Evolutionary conservation across 2,797 vertebrate genomes (phyloP).

Genomic region (Epinephelus malabaricus): DNA sequence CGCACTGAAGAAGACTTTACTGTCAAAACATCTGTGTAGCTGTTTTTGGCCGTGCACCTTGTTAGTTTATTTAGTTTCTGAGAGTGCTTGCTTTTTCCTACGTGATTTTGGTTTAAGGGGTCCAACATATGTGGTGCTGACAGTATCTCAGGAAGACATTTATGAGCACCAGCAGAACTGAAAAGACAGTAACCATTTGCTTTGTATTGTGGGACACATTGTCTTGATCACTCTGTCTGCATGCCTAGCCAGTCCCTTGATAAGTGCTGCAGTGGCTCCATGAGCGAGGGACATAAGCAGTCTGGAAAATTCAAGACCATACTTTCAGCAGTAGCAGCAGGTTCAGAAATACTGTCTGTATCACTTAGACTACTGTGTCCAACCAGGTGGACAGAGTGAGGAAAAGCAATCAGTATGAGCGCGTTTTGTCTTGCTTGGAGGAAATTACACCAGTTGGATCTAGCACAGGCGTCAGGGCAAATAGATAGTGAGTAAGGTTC

Average conservation of each 20-base stretch:
- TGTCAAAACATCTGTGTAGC: no score
- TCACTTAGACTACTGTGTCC: background rate
- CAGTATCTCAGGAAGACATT: slow-evolving; percentile 30
- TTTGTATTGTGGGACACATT: slow-evolving; percentile 45
- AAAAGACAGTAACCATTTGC: slow-evolving; percentile 21
- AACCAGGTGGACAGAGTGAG: background rate
- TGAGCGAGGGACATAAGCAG: background rate
- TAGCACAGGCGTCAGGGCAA: background rate
- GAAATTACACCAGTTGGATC: background rate
- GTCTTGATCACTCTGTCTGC: slow-evolving; percentile 22
- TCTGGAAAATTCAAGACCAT: slow-evolving; percentile 12
- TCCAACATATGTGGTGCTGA: slow-evolving; percentile 46
- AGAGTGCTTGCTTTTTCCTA: no score
- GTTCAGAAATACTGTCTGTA: background rate
- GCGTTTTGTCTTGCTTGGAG: background rate
- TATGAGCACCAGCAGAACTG: slow-evolving; percentile 1
- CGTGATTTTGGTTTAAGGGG: slow-evolving; percentile 2
- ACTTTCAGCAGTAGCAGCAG: background rate
- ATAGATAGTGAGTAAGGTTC: background rate
- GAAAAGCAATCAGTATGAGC: background rate
- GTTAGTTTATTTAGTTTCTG: no score
- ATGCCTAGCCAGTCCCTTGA: background rate
- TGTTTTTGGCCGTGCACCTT: no score
- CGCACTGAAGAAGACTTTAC: no score
- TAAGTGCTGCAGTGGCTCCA: slow-evolving; percentile 3